Conservation (phyloP, 92 coral and sea anemone genomes). For the Zoanthus sociatus region DNA sequence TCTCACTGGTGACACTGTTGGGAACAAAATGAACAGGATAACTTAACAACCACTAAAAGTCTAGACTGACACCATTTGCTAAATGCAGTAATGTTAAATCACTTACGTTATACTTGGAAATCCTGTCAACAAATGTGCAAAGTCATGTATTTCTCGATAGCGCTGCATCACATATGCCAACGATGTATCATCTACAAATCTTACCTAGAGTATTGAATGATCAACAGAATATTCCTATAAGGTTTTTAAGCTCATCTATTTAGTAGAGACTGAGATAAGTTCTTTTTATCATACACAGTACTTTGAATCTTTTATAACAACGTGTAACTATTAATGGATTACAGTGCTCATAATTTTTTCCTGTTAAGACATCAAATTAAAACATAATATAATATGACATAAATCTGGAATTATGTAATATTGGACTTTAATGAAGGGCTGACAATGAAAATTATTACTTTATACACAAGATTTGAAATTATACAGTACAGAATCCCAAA, state of each 20-base stretch:
- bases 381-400: too few species aligned
- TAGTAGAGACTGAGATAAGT: neutral
- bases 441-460: too few species aligned
- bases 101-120: slow-evolving; percentile 80
- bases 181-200: slow-evolving; percentile 88
- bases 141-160: slow-evolving; percentile 94
- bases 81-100: neutral
- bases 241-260: neutral
- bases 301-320: too few species aligned
- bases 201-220: slow-evolving; percentile 64
- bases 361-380: too few species aligned
- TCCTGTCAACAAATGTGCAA: slow-evolving; percentile 87
- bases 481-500: too few species aligned
- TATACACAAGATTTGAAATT: too few species aligned
- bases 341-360: too few species aligned
- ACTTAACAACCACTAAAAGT: neutral
- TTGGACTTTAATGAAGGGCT: too few species aligned
- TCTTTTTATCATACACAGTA: neutral
- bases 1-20: slow-evolving; percentile 86
- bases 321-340: too few species aligned
- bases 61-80: neutral
- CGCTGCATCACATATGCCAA: slow-evolving; percentile 96
- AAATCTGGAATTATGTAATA: too few species aligned
- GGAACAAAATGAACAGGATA: neutral
- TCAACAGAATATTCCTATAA: neutral